Percentiles rank a stretch among this genome's conserved stretches.
These are phyloP conservation scores for Meloidogyne exigua DNA, from an alignment of 1,140 invertebrate genomes.

Conservation along the genomic window DNA sequence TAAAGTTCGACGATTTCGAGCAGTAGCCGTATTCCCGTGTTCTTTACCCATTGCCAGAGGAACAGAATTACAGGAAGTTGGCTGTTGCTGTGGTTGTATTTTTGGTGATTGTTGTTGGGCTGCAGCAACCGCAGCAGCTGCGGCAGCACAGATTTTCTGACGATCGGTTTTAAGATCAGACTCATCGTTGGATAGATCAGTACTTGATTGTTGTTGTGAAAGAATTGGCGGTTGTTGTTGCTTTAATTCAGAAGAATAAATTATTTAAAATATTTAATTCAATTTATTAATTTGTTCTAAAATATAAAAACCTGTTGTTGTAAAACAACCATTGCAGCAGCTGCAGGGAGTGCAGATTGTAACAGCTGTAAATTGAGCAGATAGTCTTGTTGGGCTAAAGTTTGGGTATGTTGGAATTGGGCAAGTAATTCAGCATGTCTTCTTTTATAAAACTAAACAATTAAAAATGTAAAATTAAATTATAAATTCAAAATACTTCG, in stretches of 20 bases:
- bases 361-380: conserved; percentile 45
- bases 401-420: conserved; percentile 44
- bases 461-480: conserved; percentile 23
- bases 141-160: neutral
- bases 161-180: conserved; percentile 10
- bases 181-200: conserved; percentile 36
- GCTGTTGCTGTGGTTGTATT: conserved; percentile 18
- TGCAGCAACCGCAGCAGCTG: neutral
- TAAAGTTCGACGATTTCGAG: conserved; percentile 45
- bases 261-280: no score
- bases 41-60: conserved; percentile 11
- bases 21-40: conserved; percentile 6
- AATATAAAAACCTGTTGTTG: conserved; percentile 18
- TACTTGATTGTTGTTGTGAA: conserved; percentile 32
- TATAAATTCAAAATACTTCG: no score
- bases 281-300: no score
- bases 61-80: conserved; percentile 20
- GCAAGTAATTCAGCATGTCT: conserved; percentile 50
- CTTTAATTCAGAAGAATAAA: neutral
- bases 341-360: conserved; percentile 25
- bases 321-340: conserved; percentile 20
- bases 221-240: conserved; percentile 22
- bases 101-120: conserved; percentile 9
- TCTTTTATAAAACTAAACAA: conserved; percentile 48
- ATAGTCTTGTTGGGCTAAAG: conserved; percentile 39